Evolutionary conservation across 2,113 vertebrate species (phyloP).

Genomic region (Labeo catla): DNA sequence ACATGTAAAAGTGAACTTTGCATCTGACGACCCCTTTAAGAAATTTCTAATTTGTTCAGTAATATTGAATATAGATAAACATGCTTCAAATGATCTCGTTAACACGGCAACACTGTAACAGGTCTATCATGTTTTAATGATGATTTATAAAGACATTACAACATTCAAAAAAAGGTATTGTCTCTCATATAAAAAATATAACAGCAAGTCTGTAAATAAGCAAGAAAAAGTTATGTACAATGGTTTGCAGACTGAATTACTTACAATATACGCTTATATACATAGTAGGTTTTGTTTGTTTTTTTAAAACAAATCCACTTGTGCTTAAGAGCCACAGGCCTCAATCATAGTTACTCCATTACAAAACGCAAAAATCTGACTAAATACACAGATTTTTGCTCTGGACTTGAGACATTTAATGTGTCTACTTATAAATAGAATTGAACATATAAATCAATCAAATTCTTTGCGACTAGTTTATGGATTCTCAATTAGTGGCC

Average conservation of each 20-base stretch:
- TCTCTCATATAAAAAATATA: conserved; percentile 71
- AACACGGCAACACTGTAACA: not conserved
- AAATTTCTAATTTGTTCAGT: not conserved
- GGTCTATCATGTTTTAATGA: conserved; percentile 30
- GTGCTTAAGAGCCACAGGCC: not conserved
- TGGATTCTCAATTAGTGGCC: not conserved
- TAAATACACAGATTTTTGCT: not conserved
- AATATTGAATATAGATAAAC: not conserved
- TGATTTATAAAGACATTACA: conserved; percentile 39
- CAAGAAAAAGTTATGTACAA: conserved; percentile 75
- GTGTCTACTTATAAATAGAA: not conserved
- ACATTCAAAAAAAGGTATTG: conserved; percentile 25
- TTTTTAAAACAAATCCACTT: conserved; percentile 39
- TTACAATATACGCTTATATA: conserved; percentile 69
- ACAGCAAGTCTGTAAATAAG: conserved; percentile 69
- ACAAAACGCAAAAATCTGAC: not conserved
- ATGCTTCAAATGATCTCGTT: not conserved
- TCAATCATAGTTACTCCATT: not conserved
- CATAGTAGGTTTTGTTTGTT: conserved; percentile 54
- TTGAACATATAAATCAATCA: not conserved
- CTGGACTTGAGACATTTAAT: not conserved
- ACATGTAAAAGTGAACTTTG: too few species aligned
- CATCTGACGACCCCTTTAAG: not conserved
- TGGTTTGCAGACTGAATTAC: conserved; percentile 66
- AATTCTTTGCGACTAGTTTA: not conserved